Evolutionary conservation across 2,113 vertebrate genomes (phyloP), one percentile per base, ranked within the genome.

Genomic region (Oncorhynchus tshawytscha): DNA sequence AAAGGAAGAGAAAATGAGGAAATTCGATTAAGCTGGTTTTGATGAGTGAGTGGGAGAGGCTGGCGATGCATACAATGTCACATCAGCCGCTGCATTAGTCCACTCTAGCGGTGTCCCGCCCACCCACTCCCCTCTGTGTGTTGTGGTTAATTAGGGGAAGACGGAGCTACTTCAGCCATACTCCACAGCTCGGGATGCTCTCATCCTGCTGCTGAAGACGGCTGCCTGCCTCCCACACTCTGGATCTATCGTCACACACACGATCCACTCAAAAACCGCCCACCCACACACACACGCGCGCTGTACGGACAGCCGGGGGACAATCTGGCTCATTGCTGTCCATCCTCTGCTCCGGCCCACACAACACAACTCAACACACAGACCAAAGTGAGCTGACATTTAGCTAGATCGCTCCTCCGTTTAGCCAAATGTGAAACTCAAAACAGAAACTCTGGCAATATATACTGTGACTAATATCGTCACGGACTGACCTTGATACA

Each of bases 321-420:
- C 59, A 22, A 89, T 89, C 89, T 92, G 88, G 88, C 91, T 88
- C 87, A 86, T 78, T 88, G 81, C 82, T 79, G 87, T 86, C 87
- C 77, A 82, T 88, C 90, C 86, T 88, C 81, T 83, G 82, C 84
- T 67, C 79, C 86, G 65, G 82, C 90, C 91, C 88, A 90, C 90
- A 83, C 89, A 88, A 87, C 86, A 27, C 67, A 65, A 22, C 45
- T 16, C 74, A 69, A 31, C 66, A 70, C 27, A 86, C 81, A 82
- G 86, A 89, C 83, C 88, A 90, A 90, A 89, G 90, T 68, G 83
- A 82, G 83, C 87, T 91, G 88, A 92, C 91, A 91, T 90, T 91
- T 91, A 87, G 87, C 87, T 83, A 86, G 84, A 88, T 75, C 87
- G 84, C 89, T 86, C 81, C 81, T 66, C 71, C 85, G 25, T 27